Conservation (phyloP, 2,888 invertebrate genomes). For the Phanerotoma sp. region DNA sequence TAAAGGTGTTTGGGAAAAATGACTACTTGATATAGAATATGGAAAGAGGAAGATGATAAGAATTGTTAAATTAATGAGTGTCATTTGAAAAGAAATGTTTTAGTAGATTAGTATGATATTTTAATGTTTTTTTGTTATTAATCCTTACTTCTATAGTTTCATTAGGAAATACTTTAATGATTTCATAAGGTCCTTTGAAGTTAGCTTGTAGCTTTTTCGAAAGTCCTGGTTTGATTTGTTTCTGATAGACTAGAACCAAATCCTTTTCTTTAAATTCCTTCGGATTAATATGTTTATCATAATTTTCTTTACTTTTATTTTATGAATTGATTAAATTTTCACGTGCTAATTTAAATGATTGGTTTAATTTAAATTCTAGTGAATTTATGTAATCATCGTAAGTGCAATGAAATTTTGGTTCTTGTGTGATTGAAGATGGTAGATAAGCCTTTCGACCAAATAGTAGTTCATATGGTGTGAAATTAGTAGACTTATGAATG, state of each 20-base stretch:
- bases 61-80: slow-evolving; percentile 7
- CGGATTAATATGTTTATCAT: slow-evolving; percentile 31
- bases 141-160: slow-evolving; percentile 23
- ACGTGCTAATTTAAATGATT: slow-evolving; percentile 34
- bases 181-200: slow-evolving; percentile 28
- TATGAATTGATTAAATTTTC: slow-evolving; percentile 36
- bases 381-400: slow-evolving; percentile 38
- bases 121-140: slow-evolving; percentile 21
- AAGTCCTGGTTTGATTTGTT: slow-evolving; percentile 11
- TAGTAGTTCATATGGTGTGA: slow-evolving; percentile 15
- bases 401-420: slow-evolving; percentile 40
- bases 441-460: slow-evolving; percentile 16
- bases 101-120: slow-evolving; percentile 25
- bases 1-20: background rate
- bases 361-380: slow-evolving; percentile 34
- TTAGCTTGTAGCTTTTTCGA: slow-evolving; percentile 11
- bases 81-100: slow-evolving; percentile 25
- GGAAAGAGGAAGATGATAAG: background rate
- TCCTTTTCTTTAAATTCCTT: slow-evolving; percentile 29
- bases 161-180: slow-evolving; percentile 24
- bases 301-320: slow-evolving; percentile 33
- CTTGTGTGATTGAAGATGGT: slow-evolving; percentile 33
- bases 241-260: slow-evolving; percentile 22
- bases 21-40: background rate
- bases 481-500: slow-evolving; percentile 24